A percentile compares a stretch with the other conserved stretches of the same genome.
Conservation (phyloP, 2,113 vertebrate genomes). For the Pachyramphus minor region DNA sequence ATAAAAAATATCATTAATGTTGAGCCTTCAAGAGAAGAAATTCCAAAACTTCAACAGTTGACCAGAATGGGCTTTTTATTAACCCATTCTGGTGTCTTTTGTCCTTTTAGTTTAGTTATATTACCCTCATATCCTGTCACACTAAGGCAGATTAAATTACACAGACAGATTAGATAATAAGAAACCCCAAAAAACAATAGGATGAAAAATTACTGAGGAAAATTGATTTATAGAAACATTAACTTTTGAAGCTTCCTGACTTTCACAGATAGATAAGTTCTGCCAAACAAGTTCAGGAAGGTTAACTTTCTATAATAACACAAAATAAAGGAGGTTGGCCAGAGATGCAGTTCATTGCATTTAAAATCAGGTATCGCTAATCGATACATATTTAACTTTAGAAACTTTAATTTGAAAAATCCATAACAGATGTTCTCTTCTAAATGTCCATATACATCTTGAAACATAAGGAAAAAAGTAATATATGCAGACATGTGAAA, state of each 20-base stretch:
- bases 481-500: background rate
- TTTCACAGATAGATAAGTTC: background rate
- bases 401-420: background rate
- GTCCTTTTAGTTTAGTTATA: background rate
- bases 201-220: background rate
- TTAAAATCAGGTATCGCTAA: background rate
- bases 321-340: background rate
- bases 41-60: background rate
- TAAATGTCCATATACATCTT: background rate
- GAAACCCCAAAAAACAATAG: background rate
- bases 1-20: background rate
- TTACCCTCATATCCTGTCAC: background rate
- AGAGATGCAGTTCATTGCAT: background rate
- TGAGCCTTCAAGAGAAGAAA: background rate
- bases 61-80: background rate
- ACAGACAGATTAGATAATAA: background rate
- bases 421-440: background rate
- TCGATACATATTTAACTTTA: background rate
- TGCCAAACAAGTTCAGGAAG: background rate
- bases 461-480: background rate
- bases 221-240: background rate
- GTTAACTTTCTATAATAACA: background rate
- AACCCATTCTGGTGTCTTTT: background rate
- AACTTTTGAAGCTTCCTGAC: background rate
- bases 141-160: background rate